These are phyloP conservation scores for Chrysoperla carnea DNA, from an alignment of 1,140 invertebrate genomes.

Conservation along the genomic window DNA sequence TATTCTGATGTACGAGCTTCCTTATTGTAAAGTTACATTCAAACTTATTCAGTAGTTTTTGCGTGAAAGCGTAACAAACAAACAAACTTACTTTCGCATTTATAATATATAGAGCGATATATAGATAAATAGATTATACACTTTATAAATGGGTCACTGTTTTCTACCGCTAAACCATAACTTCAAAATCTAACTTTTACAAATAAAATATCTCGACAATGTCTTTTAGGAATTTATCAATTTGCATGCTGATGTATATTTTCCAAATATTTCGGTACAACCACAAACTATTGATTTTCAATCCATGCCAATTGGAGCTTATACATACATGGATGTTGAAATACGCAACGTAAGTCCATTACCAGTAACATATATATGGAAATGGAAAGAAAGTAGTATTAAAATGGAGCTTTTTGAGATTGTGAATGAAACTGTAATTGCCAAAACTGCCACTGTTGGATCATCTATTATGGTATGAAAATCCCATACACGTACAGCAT, in stretches of 20 bases:
- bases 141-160: no score
- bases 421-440: background rate
- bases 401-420: slow-evolving; percentile 6
- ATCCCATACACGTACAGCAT: no score
- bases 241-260: slow-evolving; percentile 25
- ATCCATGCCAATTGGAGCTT: slow-evolving; percentile 17
- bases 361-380: slow-evolving; percentile 21
- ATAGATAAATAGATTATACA: no score
- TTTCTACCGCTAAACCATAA: no score
- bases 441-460: background rate
- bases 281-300: slow-evolving; percentile 19
- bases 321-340: slow-evolving; percentile 14
- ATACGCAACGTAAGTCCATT: slow-evolving; percentile 26
- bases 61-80: no score
- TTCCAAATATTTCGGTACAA: slow-evolving; percentile 21
- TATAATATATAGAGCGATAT: no score
- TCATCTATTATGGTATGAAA: background rate
- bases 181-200: no score
- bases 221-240: slow-evolving; percentile 18
- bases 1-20: no score
- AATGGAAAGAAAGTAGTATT: slow-evolving; percentile 19
- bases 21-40: no score
- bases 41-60: no score
- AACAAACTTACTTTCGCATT: no score
- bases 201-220: no score